These are phyloP conservation scores for Melieria omissa DNA, from an alignment of 2,888 invertebrate species.

Conservation along the genomic window DNA sequence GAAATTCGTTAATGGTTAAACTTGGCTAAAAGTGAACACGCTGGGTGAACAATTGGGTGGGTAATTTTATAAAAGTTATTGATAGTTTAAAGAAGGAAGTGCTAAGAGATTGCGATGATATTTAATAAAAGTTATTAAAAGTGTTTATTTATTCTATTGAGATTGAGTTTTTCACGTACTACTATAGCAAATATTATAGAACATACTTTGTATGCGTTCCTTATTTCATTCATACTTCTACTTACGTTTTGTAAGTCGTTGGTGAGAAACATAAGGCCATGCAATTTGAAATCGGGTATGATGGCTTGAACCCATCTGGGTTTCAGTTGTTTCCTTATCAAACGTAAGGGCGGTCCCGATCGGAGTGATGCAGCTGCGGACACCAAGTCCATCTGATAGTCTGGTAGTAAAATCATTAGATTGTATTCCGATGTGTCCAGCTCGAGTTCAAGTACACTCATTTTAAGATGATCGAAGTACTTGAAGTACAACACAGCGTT, in stretches of 20 bases:
- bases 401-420: constrained; percentile 78
- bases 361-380: constrained; percentile 75
- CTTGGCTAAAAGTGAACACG: too few relatives aligned
- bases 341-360: constrained; percentile 72
- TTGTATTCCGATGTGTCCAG: constrained; percentile 84
- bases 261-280: constrained; percentile 83
- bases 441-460: constrained; percentile 80
- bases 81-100: too few relatives aligned
- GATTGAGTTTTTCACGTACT: background rate
- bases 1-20: too few relatives aligned
- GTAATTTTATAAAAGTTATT: too few relatives aligned
- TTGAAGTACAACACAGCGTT: constrained; percentile 81
- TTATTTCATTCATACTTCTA: constrained; percentile 10
- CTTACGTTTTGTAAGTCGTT: constrained; percentile 83
- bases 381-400: constrained; percentile 73
- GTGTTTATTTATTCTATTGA: too few relatives aligned
- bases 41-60: too few relatives aligned
- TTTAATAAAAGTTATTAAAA: background rate
- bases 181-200: background rate
- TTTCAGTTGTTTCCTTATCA: constrained; percentile 75
- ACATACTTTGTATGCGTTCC: background rate
- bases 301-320: constrained; percentile 79
- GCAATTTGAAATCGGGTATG: constrained; percentile 83
- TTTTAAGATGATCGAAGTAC: constrained; percentile 77
- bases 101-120: too few relatives aligned